These are phyloP conservation scores for Aythya baeri DNA, from an alignment of 2,113 vertebrate genomes.

Conservation along the genomic window DNA sequence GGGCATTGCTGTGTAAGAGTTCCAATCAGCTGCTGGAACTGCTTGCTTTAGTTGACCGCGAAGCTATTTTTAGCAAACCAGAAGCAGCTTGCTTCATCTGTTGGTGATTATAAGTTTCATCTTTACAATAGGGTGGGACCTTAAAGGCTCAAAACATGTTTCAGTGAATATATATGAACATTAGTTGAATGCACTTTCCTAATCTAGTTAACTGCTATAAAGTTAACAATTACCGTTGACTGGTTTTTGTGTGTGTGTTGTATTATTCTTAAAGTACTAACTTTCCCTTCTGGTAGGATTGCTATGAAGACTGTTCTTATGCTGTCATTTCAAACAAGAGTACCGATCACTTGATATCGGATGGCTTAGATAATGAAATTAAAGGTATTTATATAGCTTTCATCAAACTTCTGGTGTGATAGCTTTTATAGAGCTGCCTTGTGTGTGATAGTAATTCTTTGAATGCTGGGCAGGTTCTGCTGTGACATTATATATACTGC, in stretches of 20 bases:
- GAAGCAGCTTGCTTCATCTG: background rate
- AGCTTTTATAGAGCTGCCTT: background rate
- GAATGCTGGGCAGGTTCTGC: background rate
- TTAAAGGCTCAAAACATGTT: background rate
- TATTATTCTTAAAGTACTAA: background rate
- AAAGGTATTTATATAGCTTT: constrained; percentile 81
- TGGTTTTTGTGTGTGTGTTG: background rate
- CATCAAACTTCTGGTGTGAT: background rate
- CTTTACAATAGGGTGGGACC: background rate
- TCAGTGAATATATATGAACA: background rate
- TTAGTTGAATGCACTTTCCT: background rate
- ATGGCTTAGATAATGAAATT: constrained; percentile 78
- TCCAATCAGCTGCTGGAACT: background rate
- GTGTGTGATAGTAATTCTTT: background rate
- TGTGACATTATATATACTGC: background rate
- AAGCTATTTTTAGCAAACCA: background rate
- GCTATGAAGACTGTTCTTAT: constrained; percentile 80
- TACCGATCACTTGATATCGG: constrained; percentile 80
- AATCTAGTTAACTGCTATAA: background rate
- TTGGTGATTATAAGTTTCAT: background rate
- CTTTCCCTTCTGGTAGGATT: constrained; percentile 76
- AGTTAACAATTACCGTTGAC: background rate
- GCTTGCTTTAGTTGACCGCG: background rate
- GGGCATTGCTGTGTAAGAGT: background rate
- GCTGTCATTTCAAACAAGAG: constrained; percentile 75